Percentiles rank a stretch among this genome's conserved stretches.
Conservation (phyloP, 2,888 invertebrate genomes). For the Drosophila subsilvestris region DNA sequence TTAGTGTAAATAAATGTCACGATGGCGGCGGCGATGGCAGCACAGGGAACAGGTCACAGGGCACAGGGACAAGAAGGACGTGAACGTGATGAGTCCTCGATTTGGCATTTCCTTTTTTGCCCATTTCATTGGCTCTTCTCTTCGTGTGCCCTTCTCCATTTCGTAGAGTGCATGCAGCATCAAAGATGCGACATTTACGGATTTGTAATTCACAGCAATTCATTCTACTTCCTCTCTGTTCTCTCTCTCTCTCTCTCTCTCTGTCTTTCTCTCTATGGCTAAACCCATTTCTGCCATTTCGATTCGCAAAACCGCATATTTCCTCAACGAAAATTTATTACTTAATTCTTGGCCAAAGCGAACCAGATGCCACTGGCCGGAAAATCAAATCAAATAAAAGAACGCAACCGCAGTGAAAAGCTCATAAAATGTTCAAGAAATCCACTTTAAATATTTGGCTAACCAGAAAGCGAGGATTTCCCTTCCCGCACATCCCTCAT, state of each 20-base stretch:
- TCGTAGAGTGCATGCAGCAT: slow-evolving; percentile 34
- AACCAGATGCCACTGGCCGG: slow-evolving; percentile 54
- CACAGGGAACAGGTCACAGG: not conserved
- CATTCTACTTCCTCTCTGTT: not conserved
- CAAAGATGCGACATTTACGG: slow-evolving; percentile 58
- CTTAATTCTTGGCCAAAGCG: slow-evolving; percentile 50
- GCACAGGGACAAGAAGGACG: slow-evolving; percentile 25
- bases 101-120: slow-evolving; percentile 9
- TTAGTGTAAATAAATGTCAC: slow-evolving; percentile 78
- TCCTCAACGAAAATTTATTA: slow-evolving; percentile 57
- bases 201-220: slow-evolving; percentile 67
- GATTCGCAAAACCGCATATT: slow-evolving; percentile 28
- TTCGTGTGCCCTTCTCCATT: slow-evolving; percentile 16
- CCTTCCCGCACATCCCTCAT: not conserved
- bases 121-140: not conserved
- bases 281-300: slow-evolving; percentile 23
- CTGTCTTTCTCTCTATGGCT: not conserved
- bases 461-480: slow-evolving; percentile 50
- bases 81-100: slow-evolving; percentile 38
- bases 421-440: slow-evolving; percentile 62
- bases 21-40: slow-evolving; percentile 1
- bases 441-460: slow-evolving; percentile 73
- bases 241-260: slow-evolving; percentile 7
- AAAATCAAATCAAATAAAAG: slow-evolving; percentile 53
- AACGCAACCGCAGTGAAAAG: slow-evolving; percentile 47